phyloP scores from a whole-genome alignment of 2,888 invertebrate genomes.

The Caenorhabditis sinica region DNA sequence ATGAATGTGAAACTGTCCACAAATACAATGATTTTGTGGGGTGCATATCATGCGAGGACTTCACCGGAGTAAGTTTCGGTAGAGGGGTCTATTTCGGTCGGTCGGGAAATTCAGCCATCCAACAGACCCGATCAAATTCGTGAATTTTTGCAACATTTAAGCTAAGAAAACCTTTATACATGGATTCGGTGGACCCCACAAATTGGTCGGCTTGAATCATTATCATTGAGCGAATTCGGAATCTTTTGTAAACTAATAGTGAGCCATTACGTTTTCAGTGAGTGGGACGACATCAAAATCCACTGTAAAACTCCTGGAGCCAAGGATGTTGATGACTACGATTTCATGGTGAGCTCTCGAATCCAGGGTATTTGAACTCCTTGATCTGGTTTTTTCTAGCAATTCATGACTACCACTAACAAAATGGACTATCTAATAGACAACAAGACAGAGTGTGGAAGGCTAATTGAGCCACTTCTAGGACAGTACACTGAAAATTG shows the following conservation, averaged over 20 bases:
- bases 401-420: constrained; percentile 60
- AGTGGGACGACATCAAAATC: constrained; percentile 68
- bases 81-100: too few species aligned
- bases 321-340: constrained; percentile 61
- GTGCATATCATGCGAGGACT: constrained; percentile 71
- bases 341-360: constrained; percentile 50
- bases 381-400: constrained; percentile 10
- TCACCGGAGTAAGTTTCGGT: constrained; percentile 46
- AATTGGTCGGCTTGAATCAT: too few species aligned
- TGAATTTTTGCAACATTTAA: too few species aligned
- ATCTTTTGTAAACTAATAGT: background rate
- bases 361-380: background rate
- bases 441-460: constrained; percentile 70
- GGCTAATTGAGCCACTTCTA: constrained; percentile 66
- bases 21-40: constrained; percentile 71
- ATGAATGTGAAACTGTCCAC: constrained; percentile 63
- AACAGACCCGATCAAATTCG: too few species aligned
- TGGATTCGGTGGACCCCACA: too few species aligned
- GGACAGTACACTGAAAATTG: constrained; percentile 33
- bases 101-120: too few species aligned
- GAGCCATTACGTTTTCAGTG: constrained; percentile 48
- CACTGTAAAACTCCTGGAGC: constrained; percentile 59
- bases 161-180: too few species aligned
- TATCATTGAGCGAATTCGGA: too few species aligned
- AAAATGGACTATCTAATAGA: constrained; percentile 68